Evolutionary conservation across 2,888 invertebrate genomes (phyloP).

Genomic region (Caenorhabditis zanzibari): DNA sequence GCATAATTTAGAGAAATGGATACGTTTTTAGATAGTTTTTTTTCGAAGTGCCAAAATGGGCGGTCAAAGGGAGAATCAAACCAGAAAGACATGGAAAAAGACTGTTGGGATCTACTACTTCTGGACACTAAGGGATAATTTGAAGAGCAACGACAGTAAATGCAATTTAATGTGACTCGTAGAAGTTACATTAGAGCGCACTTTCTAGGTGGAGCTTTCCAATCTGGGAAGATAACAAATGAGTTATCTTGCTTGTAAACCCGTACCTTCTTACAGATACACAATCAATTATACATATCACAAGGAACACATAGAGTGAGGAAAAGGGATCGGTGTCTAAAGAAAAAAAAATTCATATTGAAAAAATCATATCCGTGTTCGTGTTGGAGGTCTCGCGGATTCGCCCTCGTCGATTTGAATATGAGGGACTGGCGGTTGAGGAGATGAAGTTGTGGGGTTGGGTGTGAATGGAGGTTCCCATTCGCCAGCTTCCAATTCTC

Average conservation of each 20-base stretch:
- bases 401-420: constrained; percentile 64
- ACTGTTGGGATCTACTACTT: not conserved
- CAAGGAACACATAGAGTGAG: constrained; percentile 1
- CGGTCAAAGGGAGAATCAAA: not conserved
- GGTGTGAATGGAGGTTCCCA: constrained; percentile 50
- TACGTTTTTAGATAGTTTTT: constrained; percentile 20
- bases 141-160: not conserved
- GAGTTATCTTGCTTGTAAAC: not conserved
- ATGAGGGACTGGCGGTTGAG: constrained; percentile 43
- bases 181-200: no score
- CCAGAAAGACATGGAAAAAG: constrained; percentile 29
- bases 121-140: not conserved
- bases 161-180: not conserved
- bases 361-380: constrained; percentile 52
- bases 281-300: constrained; percentile 47
- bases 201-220: no score
- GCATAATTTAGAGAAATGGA: not conserved
- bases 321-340: constrained; percentile 15
- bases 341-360: not conserved
- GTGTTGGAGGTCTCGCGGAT: constrained; percentile 58
- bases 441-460: constrained; percentile 45
- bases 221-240: no score
- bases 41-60: not conserved
- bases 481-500: constrained; percentile 61
- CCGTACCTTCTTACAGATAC: constrained; percentile 1